Evolutionary conservation across 2,888 invertebrate species (phyloP).

Genomic region (Fragum fragum): DNA sequence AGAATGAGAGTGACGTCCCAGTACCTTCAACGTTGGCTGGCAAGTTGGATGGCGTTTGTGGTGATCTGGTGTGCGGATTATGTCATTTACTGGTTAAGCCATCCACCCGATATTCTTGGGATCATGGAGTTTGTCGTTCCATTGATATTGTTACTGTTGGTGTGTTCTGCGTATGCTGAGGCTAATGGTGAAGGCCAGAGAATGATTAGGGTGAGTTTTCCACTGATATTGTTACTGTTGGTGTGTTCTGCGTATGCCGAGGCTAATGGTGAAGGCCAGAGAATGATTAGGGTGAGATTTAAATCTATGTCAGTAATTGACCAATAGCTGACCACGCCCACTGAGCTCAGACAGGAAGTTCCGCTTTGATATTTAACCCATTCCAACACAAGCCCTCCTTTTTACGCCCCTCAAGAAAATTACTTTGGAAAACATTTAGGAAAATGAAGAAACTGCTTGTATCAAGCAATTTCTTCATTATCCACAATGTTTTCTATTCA

Average conservation of each 20-base stretch:
- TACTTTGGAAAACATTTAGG: no score
- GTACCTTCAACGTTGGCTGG: conserved; percentile 87
- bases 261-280: conserved; percentile 87
- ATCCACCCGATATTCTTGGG: conserved; percentile 82
- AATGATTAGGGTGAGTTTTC: conserved; percentile 86
- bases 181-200: conserved; percentile 87
- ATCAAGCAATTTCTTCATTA: no score
- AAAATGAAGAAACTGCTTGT: no score
- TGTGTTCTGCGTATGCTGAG: conserved; percentile 87
- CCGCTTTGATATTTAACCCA: no score
- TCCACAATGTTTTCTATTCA: no score
- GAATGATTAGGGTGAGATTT: conserved; percentile 85
- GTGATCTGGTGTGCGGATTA: conserved; percentile 85
- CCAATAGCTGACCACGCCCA: no score
- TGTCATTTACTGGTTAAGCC: conserved; percentile 86
- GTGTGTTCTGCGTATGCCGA: conserved; percentile 87
- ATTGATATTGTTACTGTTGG: conserved; percentile 84
- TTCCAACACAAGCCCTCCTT: no score
- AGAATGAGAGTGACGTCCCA: conserved; percentile 85
- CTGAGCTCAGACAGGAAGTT: no score
- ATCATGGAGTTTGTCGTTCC: conserved; percentile 86
- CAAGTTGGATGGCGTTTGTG: conserved; percentile 85
- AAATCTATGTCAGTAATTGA: no score
- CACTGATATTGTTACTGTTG: conserved; percentile 85
- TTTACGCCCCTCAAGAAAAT: no score